Conservation (phyloP, 1,140 invertebrate genomes). For the Trichonephila clavipes region DNA sequence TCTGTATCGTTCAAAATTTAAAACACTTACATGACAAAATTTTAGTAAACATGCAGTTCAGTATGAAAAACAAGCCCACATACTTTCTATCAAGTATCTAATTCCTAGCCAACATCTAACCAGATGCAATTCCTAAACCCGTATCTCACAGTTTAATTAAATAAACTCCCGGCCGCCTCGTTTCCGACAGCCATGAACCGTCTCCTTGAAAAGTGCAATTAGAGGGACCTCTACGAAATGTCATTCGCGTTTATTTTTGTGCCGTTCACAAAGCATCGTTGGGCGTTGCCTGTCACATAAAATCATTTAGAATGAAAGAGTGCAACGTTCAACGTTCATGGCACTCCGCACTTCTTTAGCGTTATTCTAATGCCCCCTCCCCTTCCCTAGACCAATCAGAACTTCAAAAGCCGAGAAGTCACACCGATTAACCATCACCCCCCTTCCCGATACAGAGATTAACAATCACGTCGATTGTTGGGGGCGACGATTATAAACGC, state of each 20-base stretch:
- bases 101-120: slow-evolving; percentile 4
- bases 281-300: slow-evolving; percentile 51
- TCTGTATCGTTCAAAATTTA: too few species aligned
- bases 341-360: background rate
- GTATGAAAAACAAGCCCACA: background rate
- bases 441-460: background rate
- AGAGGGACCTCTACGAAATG: slow-evolving; percentile 11
- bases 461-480: slow-evolving; percentile 26
- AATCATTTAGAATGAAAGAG: slow-evolving; percentile 41
- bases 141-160: background rate
- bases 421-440: background rate
- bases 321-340: slow-evolving; percentile 3
- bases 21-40: too few species aligned
- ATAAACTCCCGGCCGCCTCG: slow-evolving; percentile 11
- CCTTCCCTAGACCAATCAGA: background rate
- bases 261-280: slow-evolving; percentile 13
- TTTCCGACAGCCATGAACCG: slow-evolving; percentile 6
- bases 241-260: slow-evolving; percentile 37
- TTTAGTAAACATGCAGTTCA: background rate
- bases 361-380: background rate
- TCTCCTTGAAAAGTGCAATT: slow-evolving; percentile 48
- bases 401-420: slow-evolving; percentile 33
- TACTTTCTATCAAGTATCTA: background rate
- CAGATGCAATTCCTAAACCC: background rate
- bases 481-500: slow-evolving; percentile 28